Evolutionary conservation across 2,113 vertebrate species (phyloP).

Genomic region (Microtus montanus): DNA sequence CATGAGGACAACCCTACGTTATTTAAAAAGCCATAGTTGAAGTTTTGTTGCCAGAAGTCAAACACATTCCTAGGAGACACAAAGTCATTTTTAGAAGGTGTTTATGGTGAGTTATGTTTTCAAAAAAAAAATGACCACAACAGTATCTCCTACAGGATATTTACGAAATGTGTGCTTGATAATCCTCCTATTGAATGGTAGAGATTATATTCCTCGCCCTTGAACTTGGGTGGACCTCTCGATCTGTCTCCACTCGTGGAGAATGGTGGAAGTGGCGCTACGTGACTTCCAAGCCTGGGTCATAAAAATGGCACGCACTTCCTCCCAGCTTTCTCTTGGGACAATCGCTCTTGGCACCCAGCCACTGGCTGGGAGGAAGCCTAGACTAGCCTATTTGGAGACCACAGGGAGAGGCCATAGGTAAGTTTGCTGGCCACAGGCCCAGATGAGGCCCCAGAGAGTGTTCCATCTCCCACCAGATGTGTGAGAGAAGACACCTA

Average conservation of each 20-base stretch:
- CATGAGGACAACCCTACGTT: neutral
- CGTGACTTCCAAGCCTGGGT: neutral
- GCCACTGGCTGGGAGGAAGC: conserved; percentile 7
- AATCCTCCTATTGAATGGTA: neutral
- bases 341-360: conserved; percentile 9
- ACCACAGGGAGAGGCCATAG: neutral
- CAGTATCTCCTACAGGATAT: neutral
- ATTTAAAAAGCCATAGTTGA: neutral
- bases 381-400: neutral
- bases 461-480: neutral
- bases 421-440: neutral
- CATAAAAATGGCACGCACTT: conserved; percentile 51
- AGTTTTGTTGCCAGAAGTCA: neutral
- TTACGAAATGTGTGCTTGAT: neutral
- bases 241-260: neutral
- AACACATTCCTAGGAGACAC: neutral
- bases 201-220: neutral
- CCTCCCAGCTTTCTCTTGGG: conserved; percentile 30
- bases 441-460: neutral
- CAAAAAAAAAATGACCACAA: neutral
- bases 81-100: neutral
- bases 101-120: neutral
- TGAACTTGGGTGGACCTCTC: conserved; percentile 17
- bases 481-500: neutral
- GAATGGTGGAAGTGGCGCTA: neutral